Evolutionary conservation across 2,113 vertebrate species (phyloP).

Genomic region (Cynoglossus semilaevis): DNA sequence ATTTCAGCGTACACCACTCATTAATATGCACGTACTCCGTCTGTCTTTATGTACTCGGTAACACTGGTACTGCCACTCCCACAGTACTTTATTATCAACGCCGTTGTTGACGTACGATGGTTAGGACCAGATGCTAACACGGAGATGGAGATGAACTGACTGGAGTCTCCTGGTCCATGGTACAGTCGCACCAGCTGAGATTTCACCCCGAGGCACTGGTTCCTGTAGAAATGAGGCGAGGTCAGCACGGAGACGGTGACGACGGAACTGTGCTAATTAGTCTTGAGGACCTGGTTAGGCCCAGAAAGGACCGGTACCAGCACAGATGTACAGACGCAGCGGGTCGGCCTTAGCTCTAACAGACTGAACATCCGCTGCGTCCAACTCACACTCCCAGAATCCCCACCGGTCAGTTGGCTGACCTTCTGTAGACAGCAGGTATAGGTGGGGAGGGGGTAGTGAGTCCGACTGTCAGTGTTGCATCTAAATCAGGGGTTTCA

Average conservation of each 20-base stretch:
- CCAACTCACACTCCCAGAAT: constrained; percentile 44
- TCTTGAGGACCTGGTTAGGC: constrained; percentile 35
- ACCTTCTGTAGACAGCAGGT: constrained; percentile 69
- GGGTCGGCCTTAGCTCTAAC: constrained; percentile 50
- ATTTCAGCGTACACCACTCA: constrained; percentile 76
- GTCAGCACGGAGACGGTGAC: constrained; percentile 50
- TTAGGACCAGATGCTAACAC: constrained; percentile 15
- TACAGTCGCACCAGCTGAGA: too few relatives aligned
- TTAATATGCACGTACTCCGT: constrained; percentile 74
- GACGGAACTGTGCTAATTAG: constrained; percentile 57
- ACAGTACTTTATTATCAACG: constrained; percentile 43
- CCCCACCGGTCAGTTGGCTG: constrained; percentile 67
- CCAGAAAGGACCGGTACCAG: constrained; percentile 41
- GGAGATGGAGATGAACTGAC: background rate
- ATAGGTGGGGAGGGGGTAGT: constrained; percentile 37
- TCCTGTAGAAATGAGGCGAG: constrained; percentile 51
- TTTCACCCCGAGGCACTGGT: too few relatives aligned
- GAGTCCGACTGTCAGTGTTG: too few relatives aligned
- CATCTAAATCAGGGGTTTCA: too few relatives aligned
- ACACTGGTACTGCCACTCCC: constrained; percentile 46
- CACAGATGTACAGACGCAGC: constrained; percentile 70
- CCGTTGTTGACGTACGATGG: constrained; percentile 20
- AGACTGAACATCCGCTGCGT: constrained; percentile 62
- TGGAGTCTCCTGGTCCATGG: too few relatives aligned
- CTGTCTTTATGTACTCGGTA: constrained; percentile 53